Percentiles rank a stretch among this genome's conserved stretches.
Conservation (phyloP, 1,140 invertebrate species). For the Colletes gigas region DNA sequence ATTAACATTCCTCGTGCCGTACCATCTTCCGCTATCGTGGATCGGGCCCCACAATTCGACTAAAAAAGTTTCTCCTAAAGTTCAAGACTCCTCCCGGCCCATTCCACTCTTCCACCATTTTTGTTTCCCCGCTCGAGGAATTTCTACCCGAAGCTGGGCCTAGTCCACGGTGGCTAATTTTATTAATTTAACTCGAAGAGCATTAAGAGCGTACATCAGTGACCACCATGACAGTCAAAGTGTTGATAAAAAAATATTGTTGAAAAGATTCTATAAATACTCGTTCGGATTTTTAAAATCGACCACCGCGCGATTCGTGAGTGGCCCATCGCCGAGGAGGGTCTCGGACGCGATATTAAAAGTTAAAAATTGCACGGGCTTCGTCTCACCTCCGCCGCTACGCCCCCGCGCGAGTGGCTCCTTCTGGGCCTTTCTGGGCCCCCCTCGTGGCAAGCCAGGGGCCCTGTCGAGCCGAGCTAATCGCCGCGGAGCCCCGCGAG, state of each 20-base stretch:
- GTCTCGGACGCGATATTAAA: conserved; percentile 41
- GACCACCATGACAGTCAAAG: too few relatives aligned
- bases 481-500: conserved; percentile 66
- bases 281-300: too few relatives aligned
- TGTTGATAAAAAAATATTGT: too few relatives aligned
- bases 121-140: background rate
- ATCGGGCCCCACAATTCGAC: background rate
- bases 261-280: too few relatives aligned
- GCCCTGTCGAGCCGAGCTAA: conserved; percentile 64
- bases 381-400: conserved; percentile 36
- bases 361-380: conserved; percentile 58
- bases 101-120: background rate
- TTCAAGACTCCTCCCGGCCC: background rate
- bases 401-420: conserved; percentile 31
- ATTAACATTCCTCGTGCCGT: conserved; percentile 56
- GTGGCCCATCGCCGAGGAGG: background rate
- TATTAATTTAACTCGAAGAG: too few relatives aligned
- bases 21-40: conserved; percentile 33
- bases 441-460: conserved; percentile 30
- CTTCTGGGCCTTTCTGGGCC: conserved; percentile 8
- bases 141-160: background rate
- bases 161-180: too few relatives aligned
- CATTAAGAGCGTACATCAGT: too few relatives aligned
- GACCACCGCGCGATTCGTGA: background rate
- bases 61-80: conserved; percentile 7